Evolutionary conservation across 2,888 invertebrate species (phyloP), one percentile per base, ranked within the genome.

Genomic region (Pyralis farinalis): DNA sequence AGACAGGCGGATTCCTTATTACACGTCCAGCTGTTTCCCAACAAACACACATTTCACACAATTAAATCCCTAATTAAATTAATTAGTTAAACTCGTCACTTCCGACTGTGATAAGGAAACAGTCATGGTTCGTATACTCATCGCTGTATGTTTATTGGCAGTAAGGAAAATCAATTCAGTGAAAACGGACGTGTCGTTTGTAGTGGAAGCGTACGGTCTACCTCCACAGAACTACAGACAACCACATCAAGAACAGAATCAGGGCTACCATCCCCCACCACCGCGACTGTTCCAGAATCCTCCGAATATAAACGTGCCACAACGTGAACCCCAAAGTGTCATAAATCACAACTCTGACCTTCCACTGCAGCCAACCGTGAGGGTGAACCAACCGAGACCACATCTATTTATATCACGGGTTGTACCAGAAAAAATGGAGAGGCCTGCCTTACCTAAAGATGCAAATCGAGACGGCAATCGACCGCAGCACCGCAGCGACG

Each of bases 11-110:
- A 57, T 58, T 59, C 58, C 58, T 70, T 76, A 75, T 68, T 75
- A 68, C 68, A 56, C 51, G 53, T 55, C 55, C 64, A 71, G 61
- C 63, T 70, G 69, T 72, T 71, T 71, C 58, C 49, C 55, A 55
- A 65, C 55, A 48, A 66, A 58, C 68, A 71, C 63, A 64, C 55
- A 60, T 57, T 53, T 57, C 48, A 41, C 34, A 40, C 40, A 42
- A 40, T 41, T 43, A 43, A 42, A 37, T 32, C 46, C 44, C 47
- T 32, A 27, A 45, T 41, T 34, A 43, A 52, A 50, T 39, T 42
- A 46, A 40, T 44, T 42, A 30, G 8, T 47, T 40, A 27, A 42
- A 40, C 40, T 33, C 22, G 41, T 27, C 39, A 32, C 31, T 30
- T 30, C 29, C 21, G 34, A 48, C 49, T 41, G 47, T 49, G 47